A percentile compares a stretch with the other conserved stretches of the same genome.
Evolutionary conservation across 30 jellyfish, hydroid and myxozoan species (phyloP).

Genomic region (Aurelia aurita): DNA sequence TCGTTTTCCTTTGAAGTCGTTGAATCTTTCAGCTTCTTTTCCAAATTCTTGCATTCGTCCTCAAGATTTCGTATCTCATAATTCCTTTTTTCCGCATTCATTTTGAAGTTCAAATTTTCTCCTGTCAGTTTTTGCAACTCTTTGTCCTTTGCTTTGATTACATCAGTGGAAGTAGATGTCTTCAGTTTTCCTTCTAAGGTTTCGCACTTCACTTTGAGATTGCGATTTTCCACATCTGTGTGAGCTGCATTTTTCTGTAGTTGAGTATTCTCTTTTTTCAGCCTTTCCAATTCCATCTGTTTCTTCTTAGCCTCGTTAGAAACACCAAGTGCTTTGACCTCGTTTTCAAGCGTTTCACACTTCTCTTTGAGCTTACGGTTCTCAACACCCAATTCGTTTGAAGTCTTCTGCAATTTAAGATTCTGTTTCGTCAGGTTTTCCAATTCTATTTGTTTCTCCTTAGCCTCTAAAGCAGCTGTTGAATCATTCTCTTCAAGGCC

Average conservation of each 20-base stretch:
- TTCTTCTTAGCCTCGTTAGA: background rate
- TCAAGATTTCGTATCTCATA: too few relatives aligned
- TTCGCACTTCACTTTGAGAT: background rate
- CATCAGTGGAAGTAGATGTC: too few relatives aligned
- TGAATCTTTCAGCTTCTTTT: too few relatives aligned
- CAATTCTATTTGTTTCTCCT: background rate
- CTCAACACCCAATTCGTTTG: background rate
- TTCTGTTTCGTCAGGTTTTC: background rate
- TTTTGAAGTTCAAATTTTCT: background rate
- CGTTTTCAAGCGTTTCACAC: background rate
- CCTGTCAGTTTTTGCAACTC: background rate
- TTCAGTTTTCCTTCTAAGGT: background rate
- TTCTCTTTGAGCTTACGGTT: background rate
- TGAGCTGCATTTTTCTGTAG: background rate
- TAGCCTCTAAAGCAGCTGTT: background rate
- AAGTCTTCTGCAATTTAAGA: background rate
- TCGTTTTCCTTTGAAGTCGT: too few relatives aligned
- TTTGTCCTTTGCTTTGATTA: too few relatives aligned
- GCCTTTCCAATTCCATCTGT: background rate
- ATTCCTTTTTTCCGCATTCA: too few relatives aligned
- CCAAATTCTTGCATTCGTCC: too few relatives aligned
- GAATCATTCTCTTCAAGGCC: background rate
- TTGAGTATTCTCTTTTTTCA: background rate
- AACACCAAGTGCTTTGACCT: background rate
- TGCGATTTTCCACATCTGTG: background rate